phyloP scores from a whole-genome alignment of 2,888 invertebrate species.

The Hyalella azteca region DNA sequence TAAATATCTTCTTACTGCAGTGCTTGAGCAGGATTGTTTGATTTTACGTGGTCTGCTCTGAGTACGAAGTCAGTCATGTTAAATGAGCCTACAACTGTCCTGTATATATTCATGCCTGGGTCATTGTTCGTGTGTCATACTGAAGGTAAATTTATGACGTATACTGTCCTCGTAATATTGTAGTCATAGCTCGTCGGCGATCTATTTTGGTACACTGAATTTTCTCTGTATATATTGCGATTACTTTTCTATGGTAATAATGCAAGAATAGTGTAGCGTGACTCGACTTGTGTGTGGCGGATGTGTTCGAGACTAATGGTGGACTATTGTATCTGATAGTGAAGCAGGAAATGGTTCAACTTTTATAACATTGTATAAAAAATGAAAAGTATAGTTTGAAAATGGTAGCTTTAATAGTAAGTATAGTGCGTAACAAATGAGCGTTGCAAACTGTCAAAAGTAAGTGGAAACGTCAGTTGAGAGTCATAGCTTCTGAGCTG shows the following conservation, averaged over 20 bases:
- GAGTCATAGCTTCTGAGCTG: constrained; percentile 14
- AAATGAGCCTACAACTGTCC: too few species aligned
- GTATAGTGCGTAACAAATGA: background rate
- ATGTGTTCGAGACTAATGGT: too few species aligned
- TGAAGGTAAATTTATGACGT: background rate
- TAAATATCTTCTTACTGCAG: too few species aligned
- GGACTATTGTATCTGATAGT: background rate
- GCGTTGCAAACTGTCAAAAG: background rate
- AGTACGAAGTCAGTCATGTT: too few species aligned
- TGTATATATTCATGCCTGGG: background rate
- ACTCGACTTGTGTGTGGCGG: constrained; percentile 4
- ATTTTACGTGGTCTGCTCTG: too few species aligned
- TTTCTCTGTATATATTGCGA: constrained; percentile 28
- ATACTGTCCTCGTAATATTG: constrained; percentile 21
- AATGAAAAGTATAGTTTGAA: constrained; percentile 13
- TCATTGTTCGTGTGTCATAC: background rate
- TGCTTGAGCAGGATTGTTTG: too few species aligned
- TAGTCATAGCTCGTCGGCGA: constrained; percentile 32
- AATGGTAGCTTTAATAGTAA: constrained; percentile 6
- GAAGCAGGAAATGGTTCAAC: background rate
- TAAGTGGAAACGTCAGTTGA: background rate
- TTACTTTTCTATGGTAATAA: constrained; percentile 16
- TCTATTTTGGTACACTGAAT: constrained; percentile 25
- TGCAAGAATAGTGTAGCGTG: constrained; percentile 6
- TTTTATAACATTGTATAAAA: background rate